Base-by-base conservation (phyloP, 1,140 invertebrate species). In the Cydia amplana region DNA sequence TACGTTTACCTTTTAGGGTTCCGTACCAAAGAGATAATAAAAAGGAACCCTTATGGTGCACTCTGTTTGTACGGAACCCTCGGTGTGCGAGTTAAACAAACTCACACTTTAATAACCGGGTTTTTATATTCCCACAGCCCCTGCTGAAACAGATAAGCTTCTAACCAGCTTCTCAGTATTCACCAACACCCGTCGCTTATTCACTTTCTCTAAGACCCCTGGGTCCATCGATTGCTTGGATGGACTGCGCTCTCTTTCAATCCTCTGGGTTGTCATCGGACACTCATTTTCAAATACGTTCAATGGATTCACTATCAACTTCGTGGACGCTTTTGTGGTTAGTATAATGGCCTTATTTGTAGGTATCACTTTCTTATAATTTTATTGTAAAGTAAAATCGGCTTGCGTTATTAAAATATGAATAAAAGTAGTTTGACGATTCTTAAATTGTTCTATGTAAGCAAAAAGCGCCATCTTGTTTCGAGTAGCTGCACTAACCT, bases 201-300 rank as follows among this genome's bases (percentile, higher is more conserved):
- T 77, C 5, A 75, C 70, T 4, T 72, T 75, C 16, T 43, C 28
- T 2, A 36, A 36, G 4, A 23, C 28, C 9, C 65, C 76, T 3
- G 46, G 36, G 2, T 46, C 75, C 55, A 65, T 94, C 4, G 80
- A 82, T n/a, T 93, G 88, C 60, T 49, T 94, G 16, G 92, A 93
- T 72, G 94, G 94, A 0, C 75, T 94, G 20, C 90, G 94, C 20
- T 93, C 94, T 64, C 81, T 95, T 28, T 93, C 93, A 72, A 94
- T 95, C 88, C 85, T 93, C 28, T 95, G 95, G 95, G 93, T 95
- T 23, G 90, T 95, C 14, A 83, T 95, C 4, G 94, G 94, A 1
- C 95, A 95, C 72, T 80, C 83, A 25, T 87, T 84, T 74, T 16
- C 65, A 84, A 74, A 40, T 74, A 40, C 49, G 10, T 43, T 46